phyloP scores from a whole-genome alignment of 2,888 invertebrate genomes.

The Mamestra brassicae region DNA sequence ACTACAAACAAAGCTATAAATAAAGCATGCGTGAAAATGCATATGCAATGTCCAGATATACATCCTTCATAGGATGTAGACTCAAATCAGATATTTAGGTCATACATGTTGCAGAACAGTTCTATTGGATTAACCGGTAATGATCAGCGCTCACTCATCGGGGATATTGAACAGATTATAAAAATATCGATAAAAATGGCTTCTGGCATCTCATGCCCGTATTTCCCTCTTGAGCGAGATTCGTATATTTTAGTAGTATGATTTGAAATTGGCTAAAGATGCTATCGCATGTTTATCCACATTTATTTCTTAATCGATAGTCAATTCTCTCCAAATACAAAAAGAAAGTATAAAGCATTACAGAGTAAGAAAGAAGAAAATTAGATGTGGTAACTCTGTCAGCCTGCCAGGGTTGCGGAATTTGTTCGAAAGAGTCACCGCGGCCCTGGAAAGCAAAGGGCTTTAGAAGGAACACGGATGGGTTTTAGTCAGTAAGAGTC shows the following conservation, averaged over 20 bases:
- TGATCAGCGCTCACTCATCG: not conserved
- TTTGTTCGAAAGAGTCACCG: no score
- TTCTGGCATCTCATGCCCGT: not conserved
- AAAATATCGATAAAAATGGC: conserved; percentile 16
- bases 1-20: no score
- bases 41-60: no score
- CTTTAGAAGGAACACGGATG: no score
- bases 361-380: not conserved
- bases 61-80: no score
- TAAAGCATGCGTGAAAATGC: no score
- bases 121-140: not conserved
- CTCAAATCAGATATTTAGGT: not conserved
- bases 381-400: not conserved
- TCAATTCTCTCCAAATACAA: not conserved
- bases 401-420: no score
- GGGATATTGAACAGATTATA: conserved; percentile 20
- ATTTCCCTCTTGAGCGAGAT: not conserved
- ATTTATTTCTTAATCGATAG: not conserved
- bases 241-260: not conserved
- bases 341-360: not conserved
- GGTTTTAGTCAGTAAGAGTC: no score
- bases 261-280: not conserved
- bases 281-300: not conserved
- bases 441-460: no score
- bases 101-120: conserved; percentile 7